Percentiles rank a stretch among this genome's conserved stretches.
Conservation (phyloP, 2,797 vertebrate genomes). For the Taenioides sp. region DNA sequence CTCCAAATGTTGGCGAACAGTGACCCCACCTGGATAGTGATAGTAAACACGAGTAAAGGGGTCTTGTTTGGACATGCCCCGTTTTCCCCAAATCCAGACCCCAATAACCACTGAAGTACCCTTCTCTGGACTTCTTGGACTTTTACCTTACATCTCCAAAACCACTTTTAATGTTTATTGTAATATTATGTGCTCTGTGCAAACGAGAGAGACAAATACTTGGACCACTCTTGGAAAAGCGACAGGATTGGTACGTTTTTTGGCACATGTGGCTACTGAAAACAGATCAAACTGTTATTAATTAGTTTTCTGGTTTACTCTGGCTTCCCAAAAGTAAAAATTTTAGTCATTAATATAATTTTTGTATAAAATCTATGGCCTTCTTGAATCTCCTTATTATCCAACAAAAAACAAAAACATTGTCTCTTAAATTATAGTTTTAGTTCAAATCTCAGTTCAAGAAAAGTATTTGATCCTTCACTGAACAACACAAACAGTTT, state of each 20-base stretch:
- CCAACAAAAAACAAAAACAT: neutral
- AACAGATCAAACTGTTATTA: neutral
- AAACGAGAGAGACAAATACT: neutral
- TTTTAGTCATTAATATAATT: neutral
- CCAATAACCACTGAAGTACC: neutral
- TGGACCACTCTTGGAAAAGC: too few relatives aligned
- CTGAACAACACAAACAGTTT: neutral
- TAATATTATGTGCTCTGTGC: neutral
- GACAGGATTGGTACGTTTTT: neutral
- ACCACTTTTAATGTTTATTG: neutral
- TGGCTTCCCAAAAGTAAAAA: neutral
- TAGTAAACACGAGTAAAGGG: neutral
- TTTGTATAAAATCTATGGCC: neutral
- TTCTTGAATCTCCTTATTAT: neutral
- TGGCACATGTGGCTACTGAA: neutral
- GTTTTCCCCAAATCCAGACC: neutral
- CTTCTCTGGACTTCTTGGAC: too few relatives aligned
- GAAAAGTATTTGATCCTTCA: too few relatives aligned
- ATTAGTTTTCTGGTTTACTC: neutral
- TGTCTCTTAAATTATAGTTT: too few relatives aligned
- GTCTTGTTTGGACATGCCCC: constrained; percentile 51
- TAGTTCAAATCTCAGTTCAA: too few relatives aligned
- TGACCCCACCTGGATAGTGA: neutral
- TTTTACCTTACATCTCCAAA: neutral
- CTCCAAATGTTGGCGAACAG: neutral